These are phyloP conservation scores for Phortica okadai DNA, from an alignment of 2,888 invertebrate genomes.

Conservation along the genomic window DNA sequence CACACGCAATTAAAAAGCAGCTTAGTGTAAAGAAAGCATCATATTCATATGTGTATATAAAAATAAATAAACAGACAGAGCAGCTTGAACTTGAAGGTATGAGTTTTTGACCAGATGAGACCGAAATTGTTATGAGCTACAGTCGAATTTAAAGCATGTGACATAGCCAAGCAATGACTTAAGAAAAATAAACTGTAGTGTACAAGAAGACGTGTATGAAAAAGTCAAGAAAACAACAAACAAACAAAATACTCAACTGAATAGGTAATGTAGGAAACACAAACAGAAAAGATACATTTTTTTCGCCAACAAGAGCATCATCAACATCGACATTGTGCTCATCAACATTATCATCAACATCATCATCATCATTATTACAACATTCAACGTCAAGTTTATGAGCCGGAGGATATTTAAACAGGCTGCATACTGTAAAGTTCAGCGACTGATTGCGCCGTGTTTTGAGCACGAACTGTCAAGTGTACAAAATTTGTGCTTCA, in stretches of 20 bases:
- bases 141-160: no score
- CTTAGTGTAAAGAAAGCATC: no score
- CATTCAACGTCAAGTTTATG: not conserved
- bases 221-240: slow-evolving; percentile 6
- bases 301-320: slow-evolving; percentile 5
- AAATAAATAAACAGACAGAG: no score
- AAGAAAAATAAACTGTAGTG: no score
- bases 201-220: no score
- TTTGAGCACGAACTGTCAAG: slow-evolving; percentile 9
- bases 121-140: no score
- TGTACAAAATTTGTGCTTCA: not conserved
- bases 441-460: not conserved
- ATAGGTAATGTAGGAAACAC: slow-evolving; percentile 27
- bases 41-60: no score
- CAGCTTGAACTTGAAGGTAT: no score
- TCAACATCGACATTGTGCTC: not conserved
- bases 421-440: not conserved
- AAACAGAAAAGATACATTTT: slow-evolving; percentile 38
- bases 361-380: slow-evolving; percentile 16
- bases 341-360: slow-evolving; percentile 24
- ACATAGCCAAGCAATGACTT: not conserved
- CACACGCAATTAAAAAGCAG: no score
- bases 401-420: not conserved
- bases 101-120: no score
- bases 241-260: not conserved